Percentiles rank a stretch among this genome's conserved stretches.
These are phyloP conservation scores for Ailuropoda melanoleuca DNA, from an alignment of 2,113 vertebrate species.

Conservation along the genomic window DNA sequence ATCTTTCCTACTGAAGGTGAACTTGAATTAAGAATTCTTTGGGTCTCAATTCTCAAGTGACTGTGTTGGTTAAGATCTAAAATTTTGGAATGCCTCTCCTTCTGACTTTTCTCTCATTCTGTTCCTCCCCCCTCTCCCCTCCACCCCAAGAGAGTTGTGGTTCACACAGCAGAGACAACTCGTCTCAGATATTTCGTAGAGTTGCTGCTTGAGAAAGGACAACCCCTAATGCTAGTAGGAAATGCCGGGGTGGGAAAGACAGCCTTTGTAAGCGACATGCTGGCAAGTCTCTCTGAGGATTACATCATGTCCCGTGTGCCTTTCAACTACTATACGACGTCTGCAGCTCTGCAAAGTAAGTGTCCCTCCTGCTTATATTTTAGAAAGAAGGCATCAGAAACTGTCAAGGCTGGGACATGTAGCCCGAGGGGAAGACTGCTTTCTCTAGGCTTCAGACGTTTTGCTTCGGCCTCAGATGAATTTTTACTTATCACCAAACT, in stretches of 20 bases:
- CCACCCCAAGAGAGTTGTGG: slow-evolving; percentile 69
- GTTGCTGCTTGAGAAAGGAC: slow-evolving; percentile 76
- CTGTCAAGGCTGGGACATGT: background rate
- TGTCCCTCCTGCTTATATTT: background rate
- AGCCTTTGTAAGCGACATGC: slow-evolving; percentile 43
- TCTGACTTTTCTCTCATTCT: slow-evolving; percentile 33
- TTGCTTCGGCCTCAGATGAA: background rate
- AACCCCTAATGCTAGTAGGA: slow-evolving; percentile 77
- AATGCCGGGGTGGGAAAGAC: slow-evolving; percentile 76
- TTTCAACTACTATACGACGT: slow-evolving; percentile 75
- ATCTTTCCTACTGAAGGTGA: background rate
- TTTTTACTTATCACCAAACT: background rate
- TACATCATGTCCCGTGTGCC: slow-evolving; percentile 71
- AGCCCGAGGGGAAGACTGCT: background rate
- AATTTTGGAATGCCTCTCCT: background rate
- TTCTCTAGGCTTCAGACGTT: background rate
- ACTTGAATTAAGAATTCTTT: background rate
- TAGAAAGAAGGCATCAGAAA: background rate
- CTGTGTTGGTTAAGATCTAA: background rate
- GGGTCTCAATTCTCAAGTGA: background rate
- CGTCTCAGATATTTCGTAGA: slow-evolving; percentile 75
- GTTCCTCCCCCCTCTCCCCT: background rate
- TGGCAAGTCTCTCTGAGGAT: slow-evolving; percentile 72
- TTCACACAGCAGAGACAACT: slow-evolving; percentile 77
- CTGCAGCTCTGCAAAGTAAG: slow-evolving; percentile 78